Evolutionary conservation across 2,888 invertebrate species (phyloP).

Genomic region (Epistrophe grossulariae): DNA sequence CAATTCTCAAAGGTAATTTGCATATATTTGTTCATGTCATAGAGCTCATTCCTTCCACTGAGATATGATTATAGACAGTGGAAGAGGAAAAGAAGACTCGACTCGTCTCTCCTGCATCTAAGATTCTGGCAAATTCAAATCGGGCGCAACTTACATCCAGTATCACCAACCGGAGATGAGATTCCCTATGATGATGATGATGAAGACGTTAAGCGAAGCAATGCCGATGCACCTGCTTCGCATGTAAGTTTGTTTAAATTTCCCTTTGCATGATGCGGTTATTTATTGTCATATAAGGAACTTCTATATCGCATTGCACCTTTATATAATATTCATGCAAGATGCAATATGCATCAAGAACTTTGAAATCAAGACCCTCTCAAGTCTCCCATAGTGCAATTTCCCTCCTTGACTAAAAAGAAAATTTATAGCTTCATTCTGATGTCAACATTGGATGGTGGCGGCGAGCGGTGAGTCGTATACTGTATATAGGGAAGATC

Average conservation of each 20-base stretch:
- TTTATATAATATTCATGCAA: neutral
- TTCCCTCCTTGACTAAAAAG: slow-evolving; percentile 37
- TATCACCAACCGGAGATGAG: slow-evolving; percentile 48
- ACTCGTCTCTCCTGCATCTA: neutral
- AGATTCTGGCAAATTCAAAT: neutral
- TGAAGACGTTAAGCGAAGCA: slow-evolving; percentile 56
- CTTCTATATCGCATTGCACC: slow-evolving; percentile 21
- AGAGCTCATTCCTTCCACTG: slow-evolving; percentile 18
- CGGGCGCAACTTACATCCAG: neutral
- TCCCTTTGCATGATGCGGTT: slow-evolving; percentile 38
- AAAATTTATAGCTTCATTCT: slow-evolving; percentile 61
- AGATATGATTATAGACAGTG: slow-evolving; percentile 25
- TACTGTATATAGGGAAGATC: neutral
- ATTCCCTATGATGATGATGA: slow-evolving; percentile 42
- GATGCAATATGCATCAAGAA: slow-evolving; percentile 2
- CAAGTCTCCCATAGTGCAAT: neutral
- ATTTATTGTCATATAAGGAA: slow-evolving; percentile 56
- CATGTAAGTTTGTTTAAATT: slow-evolving; percentile 23
- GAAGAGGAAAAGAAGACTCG: neutral
- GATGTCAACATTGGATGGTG: slow-evolving; percentile 27
- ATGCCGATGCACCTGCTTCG: neutral
- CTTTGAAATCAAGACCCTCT: slow-evolving; percentile 23
- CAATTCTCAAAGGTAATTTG: slow-evolving; percentile 45
- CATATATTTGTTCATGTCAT: slow-evolving; percentile 60
- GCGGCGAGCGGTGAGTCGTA: too few relatives aligned